Conservation (phyloP, 2,113 vertebrate species). For the Callochromis pleurospilus region DNA sequence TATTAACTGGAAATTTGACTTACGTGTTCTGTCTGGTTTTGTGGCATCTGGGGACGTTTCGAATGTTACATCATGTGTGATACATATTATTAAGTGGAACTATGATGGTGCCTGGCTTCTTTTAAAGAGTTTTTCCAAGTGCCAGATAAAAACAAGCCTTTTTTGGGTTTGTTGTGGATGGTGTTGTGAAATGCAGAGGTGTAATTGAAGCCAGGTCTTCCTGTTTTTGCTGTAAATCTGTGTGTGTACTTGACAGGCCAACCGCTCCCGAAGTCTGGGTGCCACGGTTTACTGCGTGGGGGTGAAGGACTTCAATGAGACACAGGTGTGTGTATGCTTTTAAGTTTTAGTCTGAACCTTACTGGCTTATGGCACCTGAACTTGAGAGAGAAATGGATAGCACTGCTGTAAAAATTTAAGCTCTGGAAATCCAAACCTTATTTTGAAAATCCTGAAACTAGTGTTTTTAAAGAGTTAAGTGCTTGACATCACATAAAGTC, state of each 20-base stretch:
- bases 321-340: slow-evolving; percentile 79
- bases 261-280: slow-evolving; percentile 90
- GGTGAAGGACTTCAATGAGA: slow-evolving; percentile 99
- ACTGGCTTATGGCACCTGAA: not conserved
- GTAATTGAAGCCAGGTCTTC: slow-evolving; percentile 49
- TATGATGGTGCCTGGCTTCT: not conserved
- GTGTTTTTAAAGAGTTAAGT: not conserved
- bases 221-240: slow-evolving; percentile 44
- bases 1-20: not conserved
- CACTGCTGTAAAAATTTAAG: not conserved
- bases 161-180: not conserved
- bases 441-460: not conserved
- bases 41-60: not conserved
- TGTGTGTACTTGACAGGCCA: slow-evolving; percentile 76
- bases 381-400: not conserved
- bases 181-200: slow-evolving; percentile 12
- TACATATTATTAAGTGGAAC: not conserved
- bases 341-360: not conserved
- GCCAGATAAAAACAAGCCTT: not conserved
- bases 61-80: not conserved
- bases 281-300: slow-evolving; percentile 96
- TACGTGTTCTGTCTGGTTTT: not conserved
- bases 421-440: not conserved
- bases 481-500: not conserved
- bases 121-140: not conserved